Conservation (phyloP, 2,888 invertebrate species). For the Acanthosepion lycidas region DNA sequence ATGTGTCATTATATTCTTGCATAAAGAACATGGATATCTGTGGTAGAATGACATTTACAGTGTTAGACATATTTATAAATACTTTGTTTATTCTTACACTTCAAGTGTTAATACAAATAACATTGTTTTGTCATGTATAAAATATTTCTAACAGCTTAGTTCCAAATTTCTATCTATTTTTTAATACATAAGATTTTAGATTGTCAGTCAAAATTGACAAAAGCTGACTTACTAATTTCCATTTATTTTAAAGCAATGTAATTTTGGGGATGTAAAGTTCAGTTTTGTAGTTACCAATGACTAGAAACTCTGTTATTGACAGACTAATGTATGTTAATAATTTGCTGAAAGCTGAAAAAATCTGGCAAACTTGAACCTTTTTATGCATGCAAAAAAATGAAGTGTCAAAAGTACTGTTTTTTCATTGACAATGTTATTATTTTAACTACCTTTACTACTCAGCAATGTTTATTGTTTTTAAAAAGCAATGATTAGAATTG, state of each 20-base stretch:
- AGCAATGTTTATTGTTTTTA: too few species aligned
- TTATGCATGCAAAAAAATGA: too few species aligned
- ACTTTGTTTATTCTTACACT: neutral
- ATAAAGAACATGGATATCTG: neutral
- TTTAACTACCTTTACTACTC: too few species aligned
- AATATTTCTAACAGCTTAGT: neutral
- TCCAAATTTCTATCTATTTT: too few species aligned
- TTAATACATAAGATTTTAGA: too few species aligned
- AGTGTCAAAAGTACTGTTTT: too few species aligned
- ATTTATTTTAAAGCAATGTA: neutral
- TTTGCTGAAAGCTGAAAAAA: too few species aligned
- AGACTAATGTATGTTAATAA: neutral
- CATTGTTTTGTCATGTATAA: neutral
- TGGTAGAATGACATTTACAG: neutral
- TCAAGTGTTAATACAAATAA: neutral
- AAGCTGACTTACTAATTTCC: neutral
- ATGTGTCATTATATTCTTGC: too few species aligned
- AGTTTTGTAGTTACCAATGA: neutral
- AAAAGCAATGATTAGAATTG: too few species aligned
- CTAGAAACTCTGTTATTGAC: neutral
- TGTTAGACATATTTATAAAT: neutral
- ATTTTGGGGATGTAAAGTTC: neutral
- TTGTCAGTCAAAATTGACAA: neutral
- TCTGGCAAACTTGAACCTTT: too few species aligned
- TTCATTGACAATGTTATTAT: too few species aligned